A percentile compares a stretch with the other conserved stretches of the same genome.
phyloP scores from a whole-genome alignment of 2,888 invertebrate species.

The Dryobotodes eremita region DNA sequence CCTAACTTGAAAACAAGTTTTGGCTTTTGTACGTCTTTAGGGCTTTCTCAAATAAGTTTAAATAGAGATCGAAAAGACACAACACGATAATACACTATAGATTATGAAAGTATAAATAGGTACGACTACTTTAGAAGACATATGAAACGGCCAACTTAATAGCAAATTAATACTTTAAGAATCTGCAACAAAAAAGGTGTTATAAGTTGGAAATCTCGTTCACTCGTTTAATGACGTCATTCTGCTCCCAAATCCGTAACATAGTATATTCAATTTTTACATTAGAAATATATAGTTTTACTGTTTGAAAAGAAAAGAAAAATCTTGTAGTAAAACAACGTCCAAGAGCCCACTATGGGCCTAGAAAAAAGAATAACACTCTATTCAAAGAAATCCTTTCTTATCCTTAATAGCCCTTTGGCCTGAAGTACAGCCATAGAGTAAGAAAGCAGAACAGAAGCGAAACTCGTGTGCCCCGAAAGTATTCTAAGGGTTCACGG shows the following conservation, averaged over 20 bases:
- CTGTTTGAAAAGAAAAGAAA: not conserved
- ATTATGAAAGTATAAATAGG: not conserved
- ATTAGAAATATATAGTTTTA: not conserved
- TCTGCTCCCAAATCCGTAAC: not conserved
- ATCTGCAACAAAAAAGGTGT: not conserved
- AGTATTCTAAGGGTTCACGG: not conserved
- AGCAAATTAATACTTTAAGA: not conserved
- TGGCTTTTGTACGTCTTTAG: not conserved
- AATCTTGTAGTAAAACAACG: not conserved
- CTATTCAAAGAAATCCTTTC: constrained; percentile 29
- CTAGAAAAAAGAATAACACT: constrained; percentile 35
- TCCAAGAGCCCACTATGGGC: not conserved
- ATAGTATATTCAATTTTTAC: not conserved
- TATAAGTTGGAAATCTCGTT: not conserved
- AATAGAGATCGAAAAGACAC: constrained; percentile 4
- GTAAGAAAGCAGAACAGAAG: not conserved
- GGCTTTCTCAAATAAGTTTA: constrained; percentile 3
- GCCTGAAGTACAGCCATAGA: constrained; percentile 12
- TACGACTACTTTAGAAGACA: not conserved
- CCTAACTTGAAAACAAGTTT: constrained; percentile 13
- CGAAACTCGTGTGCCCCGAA: not conserved
- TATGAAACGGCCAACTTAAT: not conserved
- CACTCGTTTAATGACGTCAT: not conserved
- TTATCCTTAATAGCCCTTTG: constrained; percentile 19
- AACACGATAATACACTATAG: constrained; percentile 47